phyloP scores from a whole-genome alignment of 2,797 vertebrate species.

The Premnoplex brunnescens region DNA sequence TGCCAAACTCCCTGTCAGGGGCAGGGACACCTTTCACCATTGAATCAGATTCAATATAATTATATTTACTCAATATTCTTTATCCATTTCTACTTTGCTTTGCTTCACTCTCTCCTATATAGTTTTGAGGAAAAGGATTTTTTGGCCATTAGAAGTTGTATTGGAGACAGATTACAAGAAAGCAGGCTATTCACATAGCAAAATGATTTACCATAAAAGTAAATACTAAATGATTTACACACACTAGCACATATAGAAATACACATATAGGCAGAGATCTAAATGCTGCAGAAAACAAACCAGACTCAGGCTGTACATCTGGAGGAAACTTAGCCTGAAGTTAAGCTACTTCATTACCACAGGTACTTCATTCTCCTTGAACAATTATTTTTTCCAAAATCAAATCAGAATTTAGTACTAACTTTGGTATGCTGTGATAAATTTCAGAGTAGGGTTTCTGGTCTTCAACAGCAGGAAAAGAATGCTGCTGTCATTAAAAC shows the following conservation, averaged over 20 bases:
- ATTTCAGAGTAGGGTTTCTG: not conserved
- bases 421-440: not conserved
- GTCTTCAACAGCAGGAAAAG: not conserved
- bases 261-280: not conserved
- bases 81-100: not conserved
- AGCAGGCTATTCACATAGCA: not conserved
- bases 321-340: not conserved
- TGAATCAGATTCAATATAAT: not conserved
- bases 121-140: not conserved
- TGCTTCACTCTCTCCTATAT: not conserved
- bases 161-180: not conserved
- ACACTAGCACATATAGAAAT: not conserved
- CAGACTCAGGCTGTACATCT: not conserved
- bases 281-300: not conserved
- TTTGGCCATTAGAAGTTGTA: not conserved
- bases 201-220: not conserved
- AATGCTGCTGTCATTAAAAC: not conserved
- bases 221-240: not conserved
- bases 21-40: not conserved
- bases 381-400: not conserved
- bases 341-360: not conserved
- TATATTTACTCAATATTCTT: not conserved
- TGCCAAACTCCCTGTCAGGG: not conserved
- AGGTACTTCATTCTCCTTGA: not conserved
- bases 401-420: not conserved